Evolutionary conservation across 2,888 invertebrate species (phyloP), one percentile per base, ranked within the genome.

Genomic region (Melanostoma scalare): DNA sequence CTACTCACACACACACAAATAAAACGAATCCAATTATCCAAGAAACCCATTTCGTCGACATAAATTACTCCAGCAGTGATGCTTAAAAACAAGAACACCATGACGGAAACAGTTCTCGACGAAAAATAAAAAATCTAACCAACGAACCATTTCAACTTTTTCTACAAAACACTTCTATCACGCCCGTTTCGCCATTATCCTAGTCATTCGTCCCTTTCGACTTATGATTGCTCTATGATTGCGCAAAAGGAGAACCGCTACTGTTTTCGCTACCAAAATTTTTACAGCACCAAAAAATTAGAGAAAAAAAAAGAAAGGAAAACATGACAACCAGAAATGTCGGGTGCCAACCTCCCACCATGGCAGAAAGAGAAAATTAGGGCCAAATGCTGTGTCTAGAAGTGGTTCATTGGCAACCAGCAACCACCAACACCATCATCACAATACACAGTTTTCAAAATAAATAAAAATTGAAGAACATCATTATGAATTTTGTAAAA

Each of bases 1-100:
- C 8, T 20, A 20, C 20, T 20, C 20, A 80, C 38, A 50, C 55
- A 63, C 40, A 74, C 42, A 38, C 44, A 61, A 52, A 56, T 50
- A 52, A 69, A 76, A 84, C 63, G 85, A 85, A 86, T 86, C 85
- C 86, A 86, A 86, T 86, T 86, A 81, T 75, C 80, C 74, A 85
- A 81, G 81, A 78, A 81, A 81, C 67, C 86, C 86, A 85, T 81
- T 86, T 81, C 72, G 75, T 81, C 86, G 85, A 85, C 81, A 85
- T 86, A 86, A 86, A 86, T 86, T 85, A 86, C 86, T 80, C 80
- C 72, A 61, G 80, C 79, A 85, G 80, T 85, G 80, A 79, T 84
- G 79, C 84, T 79, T 79, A 68, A 79, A 84, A 84, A 84, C 71
- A 84, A 79, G 84, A 79, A 60, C 73, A 53, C 78, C 84, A 74